Conservation (phyloP, 2,113 vertebrate species). For the Leucosticte australis region DNA sequence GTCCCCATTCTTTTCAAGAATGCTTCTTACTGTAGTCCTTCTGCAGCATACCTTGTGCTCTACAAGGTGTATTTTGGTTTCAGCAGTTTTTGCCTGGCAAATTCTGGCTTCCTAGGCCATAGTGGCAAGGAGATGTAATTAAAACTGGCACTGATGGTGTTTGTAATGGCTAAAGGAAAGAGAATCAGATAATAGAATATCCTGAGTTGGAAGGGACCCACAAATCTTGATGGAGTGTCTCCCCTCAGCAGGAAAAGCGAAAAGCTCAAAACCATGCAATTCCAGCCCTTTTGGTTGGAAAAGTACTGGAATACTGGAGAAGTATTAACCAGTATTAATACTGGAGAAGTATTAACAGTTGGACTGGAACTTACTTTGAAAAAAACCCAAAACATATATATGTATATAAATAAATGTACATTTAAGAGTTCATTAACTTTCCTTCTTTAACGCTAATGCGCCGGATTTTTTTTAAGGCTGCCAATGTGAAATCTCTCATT, state of each 20-base stretch:
- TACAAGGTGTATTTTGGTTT: neutral
- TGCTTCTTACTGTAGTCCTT: neutral
- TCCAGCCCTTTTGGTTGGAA: neutral
- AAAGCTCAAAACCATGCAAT: neutral
- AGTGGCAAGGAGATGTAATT: neutral
- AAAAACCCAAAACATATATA: neutral
- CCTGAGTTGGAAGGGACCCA: neutral
- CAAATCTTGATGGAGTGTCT: neutral
- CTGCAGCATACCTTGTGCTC: neutral
- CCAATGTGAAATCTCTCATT: neutral
- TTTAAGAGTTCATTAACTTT: neutral
- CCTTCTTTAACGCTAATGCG: neutral
- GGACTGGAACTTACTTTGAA: neutral
- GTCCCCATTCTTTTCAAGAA: neutral
- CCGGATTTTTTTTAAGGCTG: neutral
- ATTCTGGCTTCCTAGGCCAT: neutral
- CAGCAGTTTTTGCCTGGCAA: neutral
- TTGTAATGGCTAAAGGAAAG: neutral
- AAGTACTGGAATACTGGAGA: neutral
- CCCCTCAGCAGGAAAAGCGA: neutral
- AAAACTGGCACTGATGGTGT: neutral
- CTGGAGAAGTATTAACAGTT: neutral
- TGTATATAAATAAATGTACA: neutral
- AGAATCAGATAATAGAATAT: neutral
- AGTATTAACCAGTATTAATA: neutral